Base-by-base conservation (phyloP, 2,113 vertebrate genomes). In the Phaethon lepturus region DNA sequence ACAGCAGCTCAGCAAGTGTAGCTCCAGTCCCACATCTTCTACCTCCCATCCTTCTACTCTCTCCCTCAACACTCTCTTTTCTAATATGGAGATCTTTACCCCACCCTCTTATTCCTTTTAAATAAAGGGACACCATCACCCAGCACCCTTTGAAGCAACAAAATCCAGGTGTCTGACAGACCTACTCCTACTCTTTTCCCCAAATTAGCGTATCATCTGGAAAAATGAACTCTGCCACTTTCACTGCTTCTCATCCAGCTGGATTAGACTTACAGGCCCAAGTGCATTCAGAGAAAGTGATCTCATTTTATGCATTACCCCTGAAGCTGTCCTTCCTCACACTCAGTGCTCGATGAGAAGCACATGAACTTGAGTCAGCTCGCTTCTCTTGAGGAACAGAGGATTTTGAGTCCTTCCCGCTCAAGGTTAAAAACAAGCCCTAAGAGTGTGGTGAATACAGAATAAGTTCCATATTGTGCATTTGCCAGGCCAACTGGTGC, bases 391-490 rank as follows among this genome's bases (percentile, higher is more conserved):
- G 87, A 94, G 80, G 86, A 93, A 91, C 17, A 42, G 56, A 71
- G 72, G 88, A 77, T 86, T 84, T 72, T 0, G 0, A 88, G 88
- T 93, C 93, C 90, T 94, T 81, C 76, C 62, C 1, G 13, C 63
- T 93, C 88, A 96, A 94, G 94, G 95, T 95, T 92, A 95, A 95
- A 95, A 85, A 73, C 55, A 40, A 95, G 75, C 76, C 90, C 83
- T 63, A 42, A 52, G 79, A 89, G 80, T 4, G 53, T 28, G 62
- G 44, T 80, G 93, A 95, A 97, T 86, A 80, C 79, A 91, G 74
- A 97, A 7, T 55, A 85, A 83, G 75, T 76, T 91, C 73, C 83
- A 96, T 56, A 78, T 7, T 89, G 76, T 90, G 77, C 71, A 20
- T 22, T 50, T 95, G 93, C 86, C 87, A 96, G 62, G 91, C 94